Evolutionary conservation across 2,113 vertebrate species (phyloP).

Genomic region (Laterallus jamaicensis): DNA sequence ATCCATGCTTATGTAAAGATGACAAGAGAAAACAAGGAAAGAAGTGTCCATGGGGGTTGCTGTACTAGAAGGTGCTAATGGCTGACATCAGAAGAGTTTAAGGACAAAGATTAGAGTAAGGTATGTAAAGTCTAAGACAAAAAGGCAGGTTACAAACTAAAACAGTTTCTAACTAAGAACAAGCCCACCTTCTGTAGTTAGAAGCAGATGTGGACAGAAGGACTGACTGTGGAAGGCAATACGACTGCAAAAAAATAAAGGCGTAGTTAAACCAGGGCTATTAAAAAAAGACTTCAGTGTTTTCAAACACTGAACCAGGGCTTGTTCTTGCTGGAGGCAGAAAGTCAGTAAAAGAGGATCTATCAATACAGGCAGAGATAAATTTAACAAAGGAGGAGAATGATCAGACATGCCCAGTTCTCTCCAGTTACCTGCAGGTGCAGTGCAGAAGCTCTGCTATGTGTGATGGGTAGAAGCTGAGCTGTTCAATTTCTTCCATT

Average conservation of each 20-base stretch:
- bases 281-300: background rate
- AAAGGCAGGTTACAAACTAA: background rate
- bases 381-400: background rate
- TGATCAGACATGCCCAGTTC: background rate
- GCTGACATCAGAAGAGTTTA: background rate
- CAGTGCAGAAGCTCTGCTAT: background rate
- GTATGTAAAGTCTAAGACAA: background rate
- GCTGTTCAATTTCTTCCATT: background rate
- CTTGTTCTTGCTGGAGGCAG: background rate
- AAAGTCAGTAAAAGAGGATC: background rate
- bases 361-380: background rate
- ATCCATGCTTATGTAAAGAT: background rate
- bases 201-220: background rate
- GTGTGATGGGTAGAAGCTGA: fast-evolving
- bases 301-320: background rate
- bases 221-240: background rate
- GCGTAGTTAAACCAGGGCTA: background rate
- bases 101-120: background rate
- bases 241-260: background rate
- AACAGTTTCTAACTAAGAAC: background rate
- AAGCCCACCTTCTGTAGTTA: background rate
- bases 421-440: fast-evolving
- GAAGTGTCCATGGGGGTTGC: background rate
- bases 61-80: background rate
- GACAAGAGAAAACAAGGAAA: background rate